Conservation (phyloP, 2,888 invertebrate genomes). For the Willowsia nigromaculata region DNA sequence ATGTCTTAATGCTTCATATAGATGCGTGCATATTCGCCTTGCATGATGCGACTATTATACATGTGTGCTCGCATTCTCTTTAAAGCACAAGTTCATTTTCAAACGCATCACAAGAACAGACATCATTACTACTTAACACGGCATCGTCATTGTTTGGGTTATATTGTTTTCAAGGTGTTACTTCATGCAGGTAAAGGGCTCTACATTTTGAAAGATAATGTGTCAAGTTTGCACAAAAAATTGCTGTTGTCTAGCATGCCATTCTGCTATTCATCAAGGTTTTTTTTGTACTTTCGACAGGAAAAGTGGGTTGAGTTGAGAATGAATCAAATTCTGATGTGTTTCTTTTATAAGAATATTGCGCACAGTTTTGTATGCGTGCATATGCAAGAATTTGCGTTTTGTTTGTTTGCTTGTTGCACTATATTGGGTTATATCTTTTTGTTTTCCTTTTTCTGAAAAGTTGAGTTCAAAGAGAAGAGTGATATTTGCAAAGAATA, state of each 20-base stretch:
- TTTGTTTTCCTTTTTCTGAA: slow-evolving; percentile 13
- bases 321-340: slow-evolving; percentile 48
- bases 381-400: neutral
- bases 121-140: neutral
- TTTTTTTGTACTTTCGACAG: slow-evolving; percentile 54
- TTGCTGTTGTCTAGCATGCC: neutral
- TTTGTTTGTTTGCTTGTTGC: neutral
- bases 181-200: slow-evolving; percentile 32
- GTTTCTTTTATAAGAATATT: slow-evolving; percentile 6
- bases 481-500: neutral
- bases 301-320: slow-evolving; percentile 58
- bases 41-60: neutral
- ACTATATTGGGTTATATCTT: neutral
- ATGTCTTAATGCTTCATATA: neutral
- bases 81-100: slow-evolving; percentile 11
- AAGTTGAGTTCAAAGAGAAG: neutral
- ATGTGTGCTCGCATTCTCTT: neutral
- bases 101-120: slow-evolving; percentile 11
- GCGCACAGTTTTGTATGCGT: neutral
- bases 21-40: neutral
- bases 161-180: slow-evolving; percentile 61
- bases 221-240: slow-evolving; percentile 3
- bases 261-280: slow-evolving; percentile 29
- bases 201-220: slow-evolving; percentile 12
- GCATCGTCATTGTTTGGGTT: neutral